Base-by-base conservation (phyloP, 2,113 vertebrate genomes). In the rat (Rattus norvegicus) region DNA sequence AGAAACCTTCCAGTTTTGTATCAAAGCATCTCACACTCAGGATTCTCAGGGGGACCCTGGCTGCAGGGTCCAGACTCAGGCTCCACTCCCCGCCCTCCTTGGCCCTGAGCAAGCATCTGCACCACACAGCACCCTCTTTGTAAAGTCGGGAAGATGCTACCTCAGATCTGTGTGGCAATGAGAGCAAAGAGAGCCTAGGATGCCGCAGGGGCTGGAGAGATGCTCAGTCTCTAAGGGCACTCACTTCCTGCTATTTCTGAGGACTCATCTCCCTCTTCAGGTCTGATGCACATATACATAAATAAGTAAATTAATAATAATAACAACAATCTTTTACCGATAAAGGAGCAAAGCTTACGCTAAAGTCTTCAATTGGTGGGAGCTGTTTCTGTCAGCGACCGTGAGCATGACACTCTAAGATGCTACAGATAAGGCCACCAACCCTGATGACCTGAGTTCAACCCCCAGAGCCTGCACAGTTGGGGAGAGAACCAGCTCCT, bases 1-100 rank as follows among this genome's bases (percentile, higher is more conserved):
- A 76, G 28, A 7, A 70, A 17, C 52, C 70, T 49, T 47, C 26
- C 16, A 7, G 49, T 7, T 17, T 28, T 54, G 59, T 9, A 1
- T 2, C 24, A 7, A 69, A 52, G 16, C 47, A 69, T 43, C 0
- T 30, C 2, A n/a, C 0, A 3, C 16, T 65, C 2, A 80, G 30
- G 59, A 12, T 12, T 73, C n/a, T 39, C 28, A 30, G 17, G 20
- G 13, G 13, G 11, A 73, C 7, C 49, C 30, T 43, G 22, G 43
- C 61, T 33, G 39, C 39, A 65, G 59, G 28, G 39, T 65, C 28
- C 1, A 0, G 28, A 47, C 80, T 89, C 54, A 39, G 22, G 14
- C 36, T n/a, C 70, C 11, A 19, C 70, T 47, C 7, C 16, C 43
- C 24, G 1, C 12, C 0, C 11, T n/a, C 19, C 14, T 22, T 7